Base-by-base conservation (phyloP, 2,888 invertebrate genomes). In the Stegana nigrithorax region DNA sequence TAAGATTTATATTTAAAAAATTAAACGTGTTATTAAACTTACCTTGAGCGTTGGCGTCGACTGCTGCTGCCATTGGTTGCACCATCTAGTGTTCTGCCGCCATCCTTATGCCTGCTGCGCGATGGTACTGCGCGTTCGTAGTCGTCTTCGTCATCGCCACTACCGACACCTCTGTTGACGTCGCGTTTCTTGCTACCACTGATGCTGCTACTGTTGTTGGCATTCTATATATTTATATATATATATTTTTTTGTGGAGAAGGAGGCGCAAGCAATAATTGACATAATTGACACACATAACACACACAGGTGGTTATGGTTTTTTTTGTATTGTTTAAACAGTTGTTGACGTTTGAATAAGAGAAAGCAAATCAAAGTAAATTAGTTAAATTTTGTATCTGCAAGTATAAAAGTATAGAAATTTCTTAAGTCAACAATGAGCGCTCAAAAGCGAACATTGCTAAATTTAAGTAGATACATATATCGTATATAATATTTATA, bases 361-460 rank as follows among this genome's bases (percentile, higher is more conserved):
- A 82, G 78, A 82, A 82, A 82, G 81, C 78, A 81, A 82, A 82
- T 82, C 78, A 82, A 81, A 82, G 80, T 77, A 78, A 78, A 82
- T 82, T 82, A 82, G 82, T 80, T 82, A 81, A 79, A 77, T 77
- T 75, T 75, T 75, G 77, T 73, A 78, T 79, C 78, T 80, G 78
- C 75, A 78, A 80, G 70, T 78, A 78, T 72, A 73, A 75, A 81
- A 74, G 25, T 72, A 72, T 77, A 77, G 75, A 75, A 78, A 76
- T 76, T n/a, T 73, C 78, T 80, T 75, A 80, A 77, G 71, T 76
- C 80, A 80, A 78, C 78, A 78, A 80, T 78, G 80, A 75, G 70
- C 78, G 53, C 39, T 61, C 63, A 56, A 64, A 77, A 75, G 8
- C 32, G 53, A 59, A 72, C 75, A 75, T 72, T 72, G 75, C 67